Evolutionary conservation across 2,888 invertebrate genomes (phyloP), one percentile per base, ranked within the genome.

Genomic region (Sarcophaga rosellei): DNA sequence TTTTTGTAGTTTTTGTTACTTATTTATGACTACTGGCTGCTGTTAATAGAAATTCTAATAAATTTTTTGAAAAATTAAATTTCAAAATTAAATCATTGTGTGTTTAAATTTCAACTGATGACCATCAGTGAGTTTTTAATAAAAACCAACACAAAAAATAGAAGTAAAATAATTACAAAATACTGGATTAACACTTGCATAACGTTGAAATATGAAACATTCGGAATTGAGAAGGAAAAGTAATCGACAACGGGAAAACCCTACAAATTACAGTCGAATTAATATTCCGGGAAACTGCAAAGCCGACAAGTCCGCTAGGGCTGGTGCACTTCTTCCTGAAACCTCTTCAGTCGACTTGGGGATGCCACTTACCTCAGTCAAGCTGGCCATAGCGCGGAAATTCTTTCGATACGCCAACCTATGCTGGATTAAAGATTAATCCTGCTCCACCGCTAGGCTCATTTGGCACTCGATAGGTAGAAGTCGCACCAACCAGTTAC

Each of bases 21-120:
- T 53, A 53, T 53, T 53, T 53, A 53, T 53, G 53, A 4, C 3
- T 53, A 5, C 53, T 53, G 53, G 15, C 53, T 53, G 53, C 17
- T 53, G 53, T 53, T n/a, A 57, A 61, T 21, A 74, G 44, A 81
- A 59, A 59, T 77, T 80, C 57, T 68, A 75, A 72, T 75, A 82
- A 85, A 80, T 77, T 77, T 59, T 47, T 80, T 80, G 57, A 72
- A 61, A 75, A 44, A 8, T 4, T 8, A 35, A 35, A 35, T 35
- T 53, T 53, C 72, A n/a, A 78, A 65, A 45, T 23, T 62, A 47
- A 68, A 61, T 80, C 45, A 66, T 73, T 44, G 57, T 66, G 57
- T 66, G 57, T 61, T 73, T 44, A 59, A 57, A 69, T n/a, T 73
- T 20, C 59, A 57, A 15, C 45, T 63, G 57, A 61, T 61, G 23